Base-by-base conservation (phyloP, 2,113 vertebrate species). In the Chascanopsetta lugubris region DNA sequence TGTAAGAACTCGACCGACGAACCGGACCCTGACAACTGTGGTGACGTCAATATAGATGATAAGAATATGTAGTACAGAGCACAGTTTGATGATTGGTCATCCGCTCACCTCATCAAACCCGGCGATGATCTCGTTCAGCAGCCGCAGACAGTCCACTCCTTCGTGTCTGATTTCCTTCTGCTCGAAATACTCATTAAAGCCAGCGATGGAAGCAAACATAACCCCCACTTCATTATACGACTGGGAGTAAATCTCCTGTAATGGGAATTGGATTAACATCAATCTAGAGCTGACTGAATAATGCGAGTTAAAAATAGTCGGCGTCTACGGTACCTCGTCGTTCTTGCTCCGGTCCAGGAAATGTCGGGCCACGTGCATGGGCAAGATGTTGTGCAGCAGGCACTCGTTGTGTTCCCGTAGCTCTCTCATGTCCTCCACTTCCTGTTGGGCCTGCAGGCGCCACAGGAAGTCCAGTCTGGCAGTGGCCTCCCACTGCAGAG, bases 401-500 rank as follows among this genome's bases (percentile, higher is more conserved):
- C 95, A 96, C 84, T 98, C 94, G 7, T 99, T 98, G 88, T 98
- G 97, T 40, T 98, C 96, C 32, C 94, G 90, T 58, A 97, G 67
- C 55, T 97, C 97, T 79, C 94, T 94, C 96, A 99, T 98, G 89
- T 99, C 97, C 3, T 96, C 94, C 86, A 98, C 95, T 92, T 98
- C 97, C 89, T 97, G 94, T 77, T 96, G 96, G 75, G 97, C 96
- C 85, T 99, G 96, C 18, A 98, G 93, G 21, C 96, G 94, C 96
- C 97, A 98, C 50, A 98, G 90, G 85, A 99, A 98, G 90, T 98
- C 96, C 72, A 98, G 88, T 30, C 97, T 93, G 63, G 96, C 94
- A 1, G 96, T 98, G 43, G 97, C 96, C 80, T 99, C 96, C 87
- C 97, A 94, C 97, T 99, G 74, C 10, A 71, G 12, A 68, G n/a